Evolutionary conservation across 2,888 invertebrate genomes (phyloP), one percentile per base, ranked within the genome.

Genomic region (Odontocerum albicorne): DNA sequence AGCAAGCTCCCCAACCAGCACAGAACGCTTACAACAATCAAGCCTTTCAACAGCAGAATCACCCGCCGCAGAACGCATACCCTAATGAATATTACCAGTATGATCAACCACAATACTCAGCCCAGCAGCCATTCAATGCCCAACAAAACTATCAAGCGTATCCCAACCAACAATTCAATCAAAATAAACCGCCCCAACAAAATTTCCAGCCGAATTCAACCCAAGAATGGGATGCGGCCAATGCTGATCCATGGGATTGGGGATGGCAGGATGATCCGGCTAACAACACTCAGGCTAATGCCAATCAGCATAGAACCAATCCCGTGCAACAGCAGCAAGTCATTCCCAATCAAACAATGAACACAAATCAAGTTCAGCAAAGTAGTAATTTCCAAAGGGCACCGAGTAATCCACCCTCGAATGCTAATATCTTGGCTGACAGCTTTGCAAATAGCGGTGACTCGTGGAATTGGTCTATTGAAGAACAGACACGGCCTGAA

Each of bases 381-480:
- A 4, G 10, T 4, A 27, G 10, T 10, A 27, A 27, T 10, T 4
- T 27, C 27, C n/a, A n/a, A n/a, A 27, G 27, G 27, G 27, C 10
- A 7, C 27, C 27, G 27, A 38, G 15, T 38, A 17, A 15, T 38
- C 46, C 46, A 8, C 68, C 65, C 35, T 70, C 73, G 49, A 75
- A 76, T 70, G 75, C 76, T 39, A 79, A 77, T 69, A 68, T 74
- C 13, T 75, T 82, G 61, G 78, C 77, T 53, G 83, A 85, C 62
- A 83, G 83, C 65, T 84, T 86, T 69, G 73, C 70, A 12, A 69
- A 74, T 6, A 72, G 70, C 16, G 73, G 73, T 42, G 79, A 83
- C 61, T 74, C 76, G 35, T 86, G 85, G 85, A 82, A 81, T 66
- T 86, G 84, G 85, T 70, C 77, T 3, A 71, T 74, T 63, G 82